These are phyloP conservation scores for Cochlearius cochlearius DNA, from an alignment of 2,113 vertebrate genomes.

Conservation along the genomic window DNA sequence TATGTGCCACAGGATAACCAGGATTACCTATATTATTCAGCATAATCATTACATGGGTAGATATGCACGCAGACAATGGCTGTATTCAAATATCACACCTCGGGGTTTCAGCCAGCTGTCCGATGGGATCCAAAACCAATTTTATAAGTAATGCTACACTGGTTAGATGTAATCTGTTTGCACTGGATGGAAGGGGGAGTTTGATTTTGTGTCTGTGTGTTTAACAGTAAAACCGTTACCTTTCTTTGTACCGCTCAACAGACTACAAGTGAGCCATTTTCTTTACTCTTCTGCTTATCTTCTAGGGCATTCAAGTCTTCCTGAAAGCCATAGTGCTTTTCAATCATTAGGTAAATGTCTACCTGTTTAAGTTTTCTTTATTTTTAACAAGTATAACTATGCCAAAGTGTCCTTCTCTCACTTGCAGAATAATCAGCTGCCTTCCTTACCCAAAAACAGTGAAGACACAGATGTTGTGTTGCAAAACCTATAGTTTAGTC, in stretches of 20 bases:
- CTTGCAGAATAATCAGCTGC: not conserved
- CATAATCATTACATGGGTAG: not conserved
- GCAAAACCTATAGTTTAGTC: not conserved
- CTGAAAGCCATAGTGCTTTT: not conserved
- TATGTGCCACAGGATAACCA: not conserved
- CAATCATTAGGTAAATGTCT: not conserved
- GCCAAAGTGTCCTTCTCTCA: not conserved
- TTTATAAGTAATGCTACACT: not conserved
- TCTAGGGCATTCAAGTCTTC: not conserved
- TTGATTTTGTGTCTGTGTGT: not conserved
- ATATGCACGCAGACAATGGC: not conserved
- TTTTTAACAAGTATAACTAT: not conserved
- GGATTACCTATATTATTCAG: not conserved
- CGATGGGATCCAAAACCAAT: not conserved
- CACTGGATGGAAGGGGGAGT: not conserved
- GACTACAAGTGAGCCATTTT: not conserved
- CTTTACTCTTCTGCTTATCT: not conserved
- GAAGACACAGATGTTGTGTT: not conserved
- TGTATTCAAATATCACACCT: not conserved
- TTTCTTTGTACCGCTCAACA: not conserved
- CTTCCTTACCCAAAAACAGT: not conserved
- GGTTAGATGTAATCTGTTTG: not conserved
- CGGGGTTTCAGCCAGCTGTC: not conserved
- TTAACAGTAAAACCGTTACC: not conserved
- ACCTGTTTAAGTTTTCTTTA: not conserved